Evolutionary conservation across 92 coral and sea anemone species (phyloP).

Genomic region (Palythoa heliodiscus): DNA sequence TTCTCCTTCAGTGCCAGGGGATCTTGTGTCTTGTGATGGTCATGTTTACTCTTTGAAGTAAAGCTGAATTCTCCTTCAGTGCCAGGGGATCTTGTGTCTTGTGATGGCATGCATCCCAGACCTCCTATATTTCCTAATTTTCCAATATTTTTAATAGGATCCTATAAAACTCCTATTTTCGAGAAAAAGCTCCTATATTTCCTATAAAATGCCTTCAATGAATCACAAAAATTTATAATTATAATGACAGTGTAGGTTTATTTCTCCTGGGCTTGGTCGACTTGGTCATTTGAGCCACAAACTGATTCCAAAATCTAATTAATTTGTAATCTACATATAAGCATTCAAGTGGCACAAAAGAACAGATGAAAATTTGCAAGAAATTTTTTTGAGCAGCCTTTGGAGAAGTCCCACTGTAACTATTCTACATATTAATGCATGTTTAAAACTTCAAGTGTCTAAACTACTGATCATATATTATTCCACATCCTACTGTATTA

Average conservation of each 20-base stretch:
- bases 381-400: too few species aligned
- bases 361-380: too few species aligned
- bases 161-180: slow-evolving; percentile 21
- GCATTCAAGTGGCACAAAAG: too few species aligned
- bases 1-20: too few species aligned
- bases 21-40: too few species aligned
- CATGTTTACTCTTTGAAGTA: too few species aligned
- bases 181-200: slow-evolving; percentile 24
- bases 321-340: neutral
- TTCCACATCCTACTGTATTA: neutral
- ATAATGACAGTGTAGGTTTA: slow-evolving; percentile 8
- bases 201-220: slow-evolving; percentile 14
- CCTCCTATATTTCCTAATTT: slow-evolving; percentile 29
- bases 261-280: slow-evolving; percentile 17
- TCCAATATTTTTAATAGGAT: neutral
- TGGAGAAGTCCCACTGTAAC: neutral
- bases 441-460: neutral
- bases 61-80: too few species aligned
- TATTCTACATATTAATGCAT: neutral
- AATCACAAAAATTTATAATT: slow-evolving; percentile 16
- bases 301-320: neutral
- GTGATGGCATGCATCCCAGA: slow-evolving; percentile 28
- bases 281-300: slow-evolving; percentile 1
- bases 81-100: too few species aligned
- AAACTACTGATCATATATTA: neutral